phyloP scores from a whole-genome alignment of 2,797 vertebrate genomes.

The Argya squamiceps region DNA sequence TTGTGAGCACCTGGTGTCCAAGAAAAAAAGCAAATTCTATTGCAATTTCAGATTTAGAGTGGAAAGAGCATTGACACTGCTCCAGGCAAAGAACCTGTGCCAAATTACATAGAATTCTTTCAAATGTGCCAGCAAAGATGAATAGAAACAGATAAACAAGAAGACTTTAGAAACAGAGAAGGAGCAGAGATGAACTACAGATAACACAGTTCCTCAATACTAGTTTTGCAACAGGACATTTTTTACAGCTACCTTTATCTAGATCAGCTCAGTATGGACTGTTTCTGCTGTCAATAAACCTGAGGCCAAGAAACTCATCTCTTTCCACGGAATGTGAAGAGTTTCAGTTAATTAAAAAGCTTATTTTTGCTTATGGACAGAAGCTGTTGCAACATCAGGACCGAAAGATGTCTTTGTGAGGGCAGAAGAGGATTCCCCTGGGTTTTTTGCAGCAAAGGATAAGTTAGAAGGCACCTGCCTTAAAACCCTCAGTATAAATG shows the following conservation, averaged over 20 bases:
- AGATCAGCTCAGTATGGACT: not conserved
- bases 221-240: not conserved
- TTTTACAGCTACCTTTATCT: not conserved
- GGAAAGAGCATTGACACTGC: not conserved
- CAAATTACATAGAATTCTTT: not conserved
- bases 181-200: not conserved
- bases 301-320: not conserved
- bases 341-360: not conserved
- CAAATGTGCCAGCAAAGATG: not conserved
- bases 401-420: not conserved
- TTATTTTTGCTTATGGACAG: not conserved
- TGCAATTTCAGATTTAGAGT: not conserved
- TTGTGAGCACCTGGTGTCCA: not conserved
- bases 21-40: not conserved
- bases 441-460: not conserved
- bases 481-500: not conserved
- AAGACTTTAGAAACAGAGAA: not conserved
- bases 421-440: not conserved
- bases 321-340: not conserved
- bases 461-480: not conserved
- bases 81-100: not conserved
- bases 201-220: not conserved
- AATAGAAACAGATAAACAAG: not conserved
- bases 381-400: not conserved
- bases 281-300: not conserved